A percentile compares a stretch with the other conserved stretches of the same genome.
These are phyloP conservation scores for Mastomys natalensis DNA, from an alignment of 2,113 vertebrate genomes.

Conservation along the genomic window DNA sequence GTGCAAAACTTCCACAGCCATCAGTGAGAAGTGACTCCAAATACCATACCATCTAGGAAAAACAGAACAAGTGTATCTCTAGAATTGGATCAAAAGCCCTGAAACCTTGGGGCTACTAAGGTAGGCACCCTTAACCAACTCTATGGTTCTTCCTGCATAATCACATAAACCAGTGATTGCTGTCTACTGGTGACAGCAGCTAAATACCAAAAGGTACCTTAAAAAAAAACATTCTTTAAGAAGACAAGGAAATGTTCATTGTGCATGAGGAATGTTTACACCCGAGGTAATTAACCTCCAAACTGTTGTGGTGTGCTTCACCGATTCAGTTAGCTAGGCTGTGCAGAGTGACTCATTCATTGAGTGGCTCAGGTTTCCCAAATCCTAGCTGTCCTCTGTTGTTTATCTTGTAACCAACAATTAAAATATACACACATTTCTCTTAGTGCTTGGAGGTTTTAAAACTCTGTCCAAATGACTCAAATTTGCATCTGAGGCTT, in stretches of 20 bases:
- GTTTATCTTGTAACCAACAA: constrained; percentile 54
- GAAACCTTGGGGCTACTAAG: background rate
- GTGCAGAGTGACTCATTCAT: constrained; percentile 66
- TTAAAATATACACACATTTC: background rate
- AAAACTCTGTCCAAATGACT: constrained; percentile 31
- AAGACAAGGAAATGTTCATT: constrained; percentile 46
- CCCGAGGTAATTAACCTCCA: constrained; percentile 55
- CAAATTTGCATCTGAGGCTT: constrained; percentile 24
- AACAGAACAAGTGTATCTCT: background rate
- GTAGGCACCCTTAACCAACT: background rate
- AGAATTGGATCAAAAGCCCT: background rate
- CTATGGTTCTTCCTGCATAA: background rate
- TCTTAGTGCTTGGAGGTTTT: constrained; percentile 37
- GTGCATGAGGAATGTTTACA: constrained; percentile 58
- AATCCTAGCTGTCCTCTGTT: constrained; percentile 30
- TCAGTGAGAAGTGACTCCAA: background rate
- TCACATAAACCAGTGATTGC: background rate
- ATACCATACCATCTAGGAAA: background rate
- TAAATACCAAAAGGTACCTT: background rate
- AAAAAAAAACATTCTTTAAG: background rate
- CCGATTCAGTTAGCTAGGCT: constrained; percentile 73
- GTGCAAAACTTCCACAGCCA: background rate
- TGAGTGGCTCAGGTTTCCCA: constrained; percentile 43
- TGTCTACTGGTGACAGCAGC: constrained; percentile 6
- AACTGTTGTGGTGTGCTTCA: constrained; percentile 46